phyloP scores from a whole-genome alignment of 2,797 vertebrate genomes.

The Darevskia mixta region DNA sequence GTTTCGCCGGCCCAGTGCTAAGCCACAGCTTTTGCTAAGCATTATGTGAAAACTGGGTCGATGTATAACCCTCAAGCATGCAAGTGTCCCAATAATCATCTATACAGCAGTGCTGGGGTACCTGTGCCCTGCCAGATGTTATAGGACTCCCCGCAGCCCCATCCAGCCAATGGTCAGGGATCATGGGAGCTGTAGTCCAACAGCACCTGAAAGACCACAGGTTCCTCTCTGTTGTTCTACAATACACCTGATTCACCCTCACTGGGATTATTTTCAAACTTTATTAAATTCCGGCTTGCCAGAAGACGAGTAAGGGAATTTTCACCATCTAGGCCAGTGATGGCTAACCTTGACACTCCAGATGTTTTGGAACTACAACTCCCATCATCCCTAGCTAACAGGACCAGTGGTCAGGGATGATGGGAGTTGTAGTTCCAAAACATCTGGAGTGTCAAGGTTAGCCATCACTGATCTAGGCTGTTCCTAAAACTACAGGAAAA shows the following conservation, averaged over 20 bases:
- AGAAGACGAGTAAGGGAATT: not conserved
- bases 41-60: too few species aligned
- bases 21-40: too few species aligned
- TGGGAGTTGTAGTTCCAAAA: too few species aligned
- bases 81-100: not conserved
- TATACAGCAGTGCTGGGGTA: not conserved
- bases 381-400: too few species aligned
- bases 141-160: not conserved
- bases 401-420: too few species aligned
- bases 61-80: not conserved
- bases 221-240: not conserved
- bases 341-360: too few species aligned
- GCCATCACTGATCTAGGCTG: too few species aligned
- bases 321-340: not conserved
- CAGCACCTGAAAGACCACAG: not conserved
- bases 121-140: too few species aligned
- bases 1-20: too few species aligned
- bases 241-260: too few species aligned
- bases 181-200: not conserved
- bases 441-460: too few species aligned
- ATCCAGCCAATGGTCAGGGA: not conserved
- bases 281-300: not conserved
- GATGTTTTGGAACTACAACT: too few species aligned
- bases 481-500: conserved; percentile 16
- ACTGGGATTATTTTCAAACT: not conserved